These are phyloP conservation scores for Macropis europaea DNA, from an alignment of 2,888 invertebrate genomes.

Conservation along the genomic window DNA sequence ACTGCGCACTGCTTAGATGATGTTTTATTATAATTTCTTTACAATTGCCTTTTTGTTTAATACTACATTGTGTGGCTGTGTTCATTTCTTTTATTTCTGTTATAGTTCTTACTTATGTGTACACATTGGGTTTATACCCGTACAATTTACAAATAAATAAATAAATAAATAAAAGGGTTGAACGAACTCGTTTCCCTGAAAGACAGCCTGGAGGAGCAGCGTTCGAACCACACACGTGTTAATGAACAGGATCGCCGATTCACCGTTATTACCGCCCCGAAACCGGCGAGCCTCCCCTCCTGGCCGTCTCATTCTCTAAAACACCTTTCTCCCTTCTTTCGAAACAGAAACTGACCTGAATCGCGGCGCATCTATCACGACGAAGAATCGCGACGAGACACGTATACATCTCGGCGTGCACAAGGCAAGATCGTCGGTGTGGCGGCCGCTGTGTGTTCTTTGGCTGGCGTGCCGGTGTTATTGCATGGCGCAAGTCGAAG, in stretches of 20 bases:
- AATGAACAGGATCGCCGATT: constrained; percentile 27
- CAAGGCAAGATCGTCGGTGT: constrained; percentile 32
- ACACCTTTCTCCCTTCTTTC: constrained; percentile 49
- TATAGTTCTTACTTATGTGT: too few species aligned
- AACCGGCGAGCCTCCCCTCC: background rate
- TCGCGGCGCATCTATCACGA: constrained; percentile 55
- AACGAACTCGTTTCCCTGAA: background rate
- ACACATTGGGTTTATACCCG: too few species aligned
- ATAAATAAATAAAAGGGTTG: background rate
- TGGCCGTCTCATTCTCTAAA: constrained; percentile 15
- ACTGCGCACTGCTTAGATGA: too few species aligned
- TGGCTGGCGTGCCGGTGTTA: constrained; percentile 38
- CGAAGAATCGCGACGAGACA: constrained; percentile 56
- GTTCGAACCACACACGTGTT: constrained; percentile 17
- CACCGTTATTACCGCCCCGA: constrained; percentile 24
- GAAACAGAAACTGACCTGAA: constrained; percentile 51
- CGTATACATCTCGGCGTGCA: constrained; percentile 37
- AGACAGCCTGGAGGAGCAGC: background rate
- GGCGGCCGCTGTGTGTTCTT: constrained; percentile 35
- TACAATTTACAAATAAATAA: too few species aligned
- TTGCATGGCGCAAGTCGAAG: constrained; percentile 64
- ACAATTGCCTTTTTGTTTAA: too few species aligned
- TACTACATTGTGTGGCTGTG: too few species aligned
- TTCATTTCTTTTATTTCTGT: too few species aligned
- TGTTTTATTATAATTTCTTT: too few species aligned